phyloP scores from a whole-genome alignment of 2,797 vertebrate genomes.

The Columba guinea region DNA sequence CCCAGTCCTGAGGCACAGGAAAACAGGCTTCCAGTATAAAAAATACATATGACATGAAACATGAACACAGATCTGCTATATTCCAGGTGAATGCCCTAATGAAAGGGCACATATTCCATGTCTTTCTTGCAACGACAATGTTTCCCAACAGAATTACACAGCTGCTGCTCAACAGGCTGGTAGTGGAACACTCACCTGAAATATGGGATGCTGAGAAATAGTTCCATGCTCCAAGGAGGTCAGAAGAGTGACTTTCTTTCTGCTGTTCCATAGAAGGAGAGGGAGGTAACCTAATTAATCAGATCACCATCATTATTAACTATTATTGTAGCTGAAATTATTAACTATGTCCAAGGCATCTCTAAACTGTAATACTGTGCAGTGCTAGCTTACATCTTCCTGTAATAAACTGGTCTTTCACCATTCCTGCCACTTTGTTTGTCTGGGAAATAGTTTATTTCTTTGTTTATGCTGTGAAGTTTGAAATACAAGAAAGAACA shows the following conservation, averaged over 20 bases:
- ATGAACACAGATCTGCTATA: not conserved
- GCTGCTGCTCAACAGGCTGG: not conserved
- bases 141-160: not conserved
- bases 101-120: not conserved
- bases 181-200: not conserved
- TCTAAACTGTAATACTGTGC: not conserved
- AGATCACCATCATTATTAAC: not conserved
- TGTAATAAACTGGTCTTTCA: not conserved
- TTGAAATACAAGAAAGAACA: not conserved
- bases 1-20: not conserved
- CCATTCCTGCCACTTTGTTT: not conserved
- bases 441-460: not conserved
- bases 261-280: not conserved
- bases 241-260: not conserved
- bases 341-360: not conserved
- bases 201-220: not conserved
- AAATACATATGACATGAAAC: not conserved
- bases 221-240: not conserved
- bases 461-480: not conserved
- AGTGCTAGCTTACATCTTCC: not conserved
- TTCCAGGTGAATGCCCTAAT: not conserved
- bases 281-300: not conserved
- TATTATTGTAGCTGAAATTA: not conserved
- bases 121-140: not conserved
- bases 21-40: slow-evolving; percentile 2